Evolutionary conservation across 2,888 invertebrate genomes (phyloP).

Genomic region (Polyommatus icarus): DNA sequence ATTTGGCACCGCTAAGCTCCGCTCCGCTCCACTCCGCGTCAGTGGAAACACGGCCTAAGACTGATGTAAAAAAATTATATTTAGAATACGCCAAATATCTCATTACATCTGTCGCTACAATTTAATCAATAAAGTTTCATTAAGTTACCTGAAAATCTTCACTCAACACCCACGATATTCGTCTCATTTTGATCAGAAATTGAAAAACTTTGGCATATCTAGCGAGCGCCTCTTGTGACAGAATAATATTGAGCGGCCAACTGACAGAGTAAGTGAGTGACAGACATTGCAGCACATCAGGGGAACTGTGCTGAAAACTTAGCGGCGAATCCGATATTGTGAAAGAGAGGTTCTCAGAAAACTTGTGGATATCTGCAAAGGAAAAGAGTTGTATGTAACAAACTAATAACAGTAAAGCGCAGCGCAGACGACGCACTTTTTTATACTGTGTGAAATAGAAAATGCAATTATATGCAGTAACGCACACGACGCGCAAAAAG

Average conservation of each 20-base stretch:
- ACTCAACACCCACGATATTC: conserved; percentile 88
- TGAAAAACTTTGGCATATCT: conserved; percentile 88
- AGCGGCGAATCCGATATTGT: conserved; percentile 82
- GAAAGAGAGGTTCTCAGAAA: conserved; percentile 83
- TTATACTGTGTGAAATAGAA: no score
- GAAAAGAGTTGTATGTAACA: background rate
- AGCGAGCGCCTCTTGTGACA: conserved; percentile 85
- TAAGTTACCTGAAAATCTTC: conserved; percentile 81
- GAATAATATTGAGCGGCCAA: conserved; percentile 90
- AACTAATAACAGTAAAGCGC: no score
- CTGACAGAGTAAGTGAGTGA: conserved; percentile 85
- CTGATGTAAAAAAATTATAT: no score
- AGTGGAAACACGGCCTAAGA: no score
- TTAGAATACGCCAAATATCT: no score
- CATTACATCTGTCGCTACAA: background rate
- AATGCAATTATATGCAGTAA: no score
- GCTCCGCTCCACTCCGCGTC: no score
- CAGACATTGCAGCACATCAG: conserved; percentile 84
- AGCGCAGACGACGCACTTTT: no score
- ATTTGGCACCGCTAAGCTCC: no score
- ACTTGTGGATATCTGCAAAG: conserved; percentile 76
- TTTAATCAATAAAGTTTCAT: background rate
- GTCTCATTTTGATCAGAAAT: conserved; percentile 86
- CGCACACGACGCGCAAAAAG: no score
- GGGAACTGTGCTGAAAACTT: conserved; percentile 82